Evolutionary conservation across 1,140 invertebrate genomes (phyloP), one percentile per base, ranked within the genome.

Genomic region (Heliconius eleuchia): DNA sequence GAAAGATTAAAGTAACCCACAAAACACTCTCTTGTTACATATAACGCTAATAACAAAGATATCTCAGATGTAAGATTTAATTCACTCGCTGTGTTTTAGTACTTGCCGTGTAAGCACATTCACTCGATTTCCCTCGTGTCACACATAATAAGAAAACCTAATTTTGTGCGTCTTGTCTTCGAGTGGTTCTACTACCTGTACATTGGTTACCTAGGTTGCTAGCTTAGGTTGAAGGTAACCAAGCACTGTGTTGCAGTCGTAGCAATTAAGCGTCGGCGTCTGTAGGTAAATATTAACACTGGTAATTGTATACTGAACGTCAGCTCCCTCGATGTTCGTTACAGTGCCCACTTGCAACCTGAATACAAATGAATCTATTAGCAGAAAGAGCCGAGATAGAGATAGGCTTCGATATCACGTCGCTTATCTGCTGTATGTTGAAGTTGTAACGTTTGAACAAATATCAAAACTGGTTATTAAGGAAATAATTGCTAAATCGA

Each of bases 321-420:
- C 87, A 91, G 91, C 86, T 87, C 83, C 88, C 88, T 85, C 86
- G 86, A 91, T 92, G 89, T 93, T 93, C 91, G 91, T 94, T 94
- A 94, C 90, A 88, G 88, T 89, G 81, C 80, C 85, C 87, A 89
- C 88, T 90, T 88, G 90, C 88, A 88, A 87, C 85, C 90, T 88
- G 92, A 94, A 94, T 93, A 94, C 91, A 93, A 92, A 94, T 93
- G 89, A 92, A 91, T 90, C 89, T 89, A 92, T 92, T 92, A 92
- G 87, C 87, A 83, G 88, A 88, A 89, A 91, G 86, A 89, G 89
- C 86, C 82, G 84, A 89, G 88, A 92, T 91, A 89, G 87, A 82
- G 86, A 89, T 91, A 87, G 85, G 85, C 81, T 84, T 77, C 84
- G 81, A 86, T 87, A 90, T 89, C 87, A 93, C 89, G 86, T 89